These are phyloP conservation scores for Platerodrilus igneus DNA, from an alignment of 2,888 invertebrate species.

Conservation along the genomic window DNA sequence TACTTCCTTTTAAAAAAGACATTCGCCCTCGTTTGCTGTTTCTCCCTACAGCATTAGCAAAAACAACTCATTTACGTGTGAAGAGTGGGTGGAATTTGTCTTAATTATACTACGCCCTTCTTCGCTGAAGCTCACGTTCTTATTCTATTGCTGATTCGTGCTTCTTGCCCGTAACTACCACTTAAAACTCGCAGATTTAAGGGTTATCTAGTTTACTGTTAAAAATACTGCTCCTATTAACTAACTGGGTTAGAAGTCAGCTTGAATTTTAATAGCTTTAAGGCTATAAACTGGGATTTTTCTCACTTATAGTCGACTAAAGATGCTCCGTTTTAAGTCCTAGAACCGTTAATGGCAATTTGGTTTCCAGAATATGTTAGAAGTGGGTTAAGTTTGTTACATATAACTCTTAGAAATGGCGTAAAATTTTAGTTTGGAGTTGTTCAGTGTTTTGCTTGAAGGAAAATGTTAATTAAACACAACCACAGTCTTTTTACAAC, in stretches of 20 bases:
- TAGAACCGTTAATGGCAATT: too few species aligned
- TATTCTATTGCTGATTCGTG: constrained; percentile 26
- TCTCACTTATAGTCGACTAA: too few species aligned
- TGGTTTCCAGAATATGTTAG: too few species aligned
- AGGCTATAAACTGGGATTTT: too few species aligned
- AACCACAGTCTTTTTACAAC: too few species aligned
- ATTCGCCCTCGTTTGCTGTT: constrained; percentile 16
- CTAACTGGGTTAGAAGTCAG: constrained; percentile 14
- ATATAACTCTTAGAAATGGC: too few species aligned
- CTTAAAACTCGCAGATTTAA: constrained; percentile 24
- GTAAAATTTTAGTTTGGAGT: too few species aligned
- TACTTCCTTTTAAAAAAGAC: constrained; percentile 13
- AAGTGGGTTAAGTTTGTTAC: too few species aligned
- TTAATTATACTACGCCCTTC: constrained; percentile 28
- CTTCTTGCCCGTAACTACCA: constrained; percentile 22
- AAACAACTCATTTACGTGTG: constrained; percentile 30
- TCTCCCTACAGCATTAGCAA: constrained; percentile 24
- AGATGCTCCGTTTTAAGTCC: too few species aligned
- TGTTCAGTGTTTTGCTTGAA: too few species aligned
- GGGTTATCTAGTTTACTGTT: constrained; percentile 21
- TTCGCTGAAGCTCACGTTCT: constrained; percentile 22
- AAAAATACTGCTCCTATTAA: constrained; percentile 23
- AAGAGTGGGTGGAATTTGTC: constrained; percentile 29
- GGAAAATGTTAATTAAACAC: too few species aligned
- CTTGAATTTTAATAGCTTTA: constrained; percentile 17